phyloP scores from a whole-genome alignment of 2,888 invertebrate genomes.

The Trichopria drosophilae region DNA sequence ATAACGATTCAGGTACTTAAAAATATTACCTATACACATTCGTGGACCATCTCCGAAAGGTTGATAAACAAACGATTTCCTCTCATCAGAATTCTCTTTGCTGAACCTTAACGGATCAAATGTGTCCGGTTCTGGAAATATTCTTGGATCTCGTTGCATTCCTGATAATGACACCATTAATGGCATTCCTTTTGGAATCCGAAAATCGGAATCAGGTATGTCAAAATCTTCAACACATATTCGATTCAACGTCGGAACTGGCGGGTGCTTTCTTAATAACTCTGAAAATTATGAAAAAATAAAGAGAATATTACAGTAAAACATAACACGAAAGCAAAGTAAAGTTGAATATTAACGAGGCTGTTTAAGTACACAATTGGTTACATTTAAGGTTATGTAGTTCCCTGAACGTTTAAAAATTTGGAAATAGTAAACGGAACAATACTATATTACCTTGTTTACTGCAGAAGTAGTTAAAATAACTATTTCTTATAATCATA shows the following conservation, averaged over 20 bases:
- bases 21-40: conserved; percentile 6
- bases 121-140: conserved; percentile 15
- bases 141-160: conserved; percentile 11
- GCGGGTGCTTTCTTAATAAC: conserved; percentile 45
- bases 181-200: conserved; percentile 27
- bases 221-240: conserved; percentile 38
- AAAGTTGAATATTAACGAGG: too few relatives aligned
- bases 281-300: too few relatives aligned
- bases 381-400: too few relatives aligned
- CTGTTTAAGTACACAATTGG: too few relatives aligned
- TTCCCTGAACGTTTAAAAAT: too few relatives aligned
- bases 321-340: too few relatives aligned
- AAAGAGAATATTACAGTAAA: too few relatives aligned
- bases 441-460: too few relatives aligned
- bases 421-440: too few relatives aligned
- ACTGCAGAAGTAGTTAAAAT: too few relatives aligned
- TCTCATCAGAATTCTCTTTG: conserved; percentile 3
- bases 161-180: conserved; percentile 11
- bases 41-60: conserved; percentile 6
- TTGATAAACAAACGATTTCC: conserved; percentile 9
- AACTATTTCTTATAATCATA: too few relatives aligned
- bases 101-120: conserved; percentile 15
- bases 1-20: background rate
- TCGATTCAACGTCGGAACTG: conserved; percentile 41
- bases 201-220: conserved; percentile 41